phyloP scores from a whole-genome alignment of 2,888 invertebrate genomes.

The Oxytorus armatus region DNA sequence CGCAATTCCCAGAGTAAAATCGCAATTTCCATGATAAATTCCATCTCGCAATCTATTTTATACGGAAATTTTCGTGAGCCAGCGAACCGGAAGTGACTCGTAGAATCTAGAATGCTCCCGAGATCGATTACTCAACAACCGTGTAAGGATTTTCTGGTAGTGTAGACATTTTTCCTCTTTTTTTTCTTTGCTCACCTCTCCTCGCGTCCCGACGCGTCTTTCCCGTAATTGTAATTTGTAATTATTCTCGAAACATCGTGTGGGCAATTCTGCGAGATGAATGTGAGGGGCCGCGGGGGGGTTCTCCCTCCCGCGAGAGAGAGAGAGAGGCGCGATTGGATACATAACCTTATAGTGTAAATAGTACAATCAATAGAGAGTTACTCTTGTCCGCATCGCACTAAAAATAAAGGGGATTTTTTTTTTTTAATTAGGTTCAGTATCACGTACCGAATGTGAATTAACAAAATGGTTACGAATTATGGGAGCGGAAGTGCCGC shows the following conservation, averaged over 20 bases:
- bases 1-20: neutral
- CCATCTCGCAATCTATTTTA: neutral
- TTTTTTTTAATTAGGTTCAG: too few species aligned
- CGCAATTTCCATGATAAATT: neutral
- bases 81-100: conserved; percentile 35
- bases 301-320: conserved; percentile 8
- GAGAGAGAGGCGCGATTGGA: conserved; percentile 11
- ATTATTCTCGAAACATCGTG: conserved; percentile 26
- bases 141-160: neutral
- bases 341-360: neutral
- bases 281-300: neutral
- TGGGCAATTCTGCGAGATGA: conserved; percentile 32
- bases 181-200: conserved; percentile 18
- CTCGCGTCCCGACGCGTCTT: conserved; percentile 36
- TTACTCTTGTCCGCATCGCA: too few species aligned
- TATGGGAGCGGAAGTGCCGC: too few species aligned
- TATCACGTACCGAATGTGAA: too few species aligned
- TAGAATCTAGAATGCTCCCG: conserved; percentile 46
- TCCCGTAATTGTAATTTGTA: conserved; percentile 41
- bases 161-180: neutral
- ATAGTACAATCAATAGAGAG: neutral
- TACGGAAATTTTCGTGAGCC: neutral
- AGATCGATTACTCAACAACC: conserved; percentile 59
- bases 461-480: too few species aligned
- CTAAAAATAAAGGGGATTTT: too few species aligned